Percentiles rank a stretch among this genome's conserved stretches.
Evolutionary conservation across 1,140 invertebrate genomes (phyloP).

Genomic region (Potamilus streckersoni): DNA sequence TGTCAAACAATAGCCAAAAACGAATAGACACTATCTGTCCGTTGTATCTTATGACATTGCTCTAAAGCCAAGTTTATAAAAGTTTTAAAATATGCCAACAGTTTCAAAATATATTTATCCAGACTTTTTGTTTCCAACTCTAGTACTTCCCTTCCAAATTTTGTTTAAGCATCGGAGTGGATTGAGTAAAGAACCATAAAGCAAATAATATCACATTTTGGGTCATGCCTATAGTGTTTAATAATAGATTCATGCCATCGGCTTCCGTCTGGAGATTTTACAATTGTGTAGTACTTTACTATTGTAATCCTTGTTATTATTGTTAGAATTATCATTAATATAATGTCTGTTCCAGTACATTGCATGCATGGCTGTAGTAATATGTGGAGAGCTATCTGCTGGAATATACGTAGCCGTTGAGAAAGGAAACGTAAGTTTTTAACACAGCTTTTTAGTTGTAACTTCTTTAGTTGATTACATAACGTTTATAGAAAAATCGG

Average conservation of each 20-base stretch:
- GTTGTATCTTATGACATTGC: too few species aligned
- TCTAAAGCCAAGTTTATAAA: too few species aligned
- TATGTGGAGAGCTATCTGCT: slow-evolving; percentile 79
- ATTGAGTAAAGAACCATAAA: neutral
- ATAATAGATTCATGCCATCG: too few species aligned
- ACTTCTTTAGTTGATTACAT: too few species aligned
- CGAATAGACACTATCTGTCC: too few species aligned
- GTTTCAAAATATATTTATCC: too few species aligned
- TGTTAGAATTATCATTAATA: neutral
- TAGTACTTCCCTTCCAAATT: neutral
- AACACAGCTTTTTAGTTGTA: neutral
- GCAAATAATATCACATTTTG: neutral
- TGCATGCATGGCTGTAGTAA: slow-evolving; percentile 77
- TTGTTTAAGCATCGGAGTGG: neutral
- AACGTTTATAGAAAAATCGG: too few species aligned
- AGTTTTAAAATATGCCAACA: too few species aligned
- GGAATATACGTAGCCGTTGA: slow-evolving; percentile 80
- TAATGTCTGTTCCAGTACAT: slow-evolving; percentile 73
- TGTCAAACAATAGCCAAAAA: too few species aligned
- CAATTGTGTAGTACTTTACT: neutral
- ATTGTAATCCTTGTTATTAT: neutral
- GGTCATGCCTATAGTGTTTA: neutral
- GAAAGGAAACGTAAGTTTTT: slow-evolving; percentile 74
- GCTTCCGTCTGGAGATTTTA: too few species aligned
- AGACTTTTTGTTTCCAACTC: too few species aligned